These are phyloP conservation scores for Nesidiocoris tenuis DNA, from an alignment of 2,888 invertebrate species.

Conservation along the genomic window DNA sequence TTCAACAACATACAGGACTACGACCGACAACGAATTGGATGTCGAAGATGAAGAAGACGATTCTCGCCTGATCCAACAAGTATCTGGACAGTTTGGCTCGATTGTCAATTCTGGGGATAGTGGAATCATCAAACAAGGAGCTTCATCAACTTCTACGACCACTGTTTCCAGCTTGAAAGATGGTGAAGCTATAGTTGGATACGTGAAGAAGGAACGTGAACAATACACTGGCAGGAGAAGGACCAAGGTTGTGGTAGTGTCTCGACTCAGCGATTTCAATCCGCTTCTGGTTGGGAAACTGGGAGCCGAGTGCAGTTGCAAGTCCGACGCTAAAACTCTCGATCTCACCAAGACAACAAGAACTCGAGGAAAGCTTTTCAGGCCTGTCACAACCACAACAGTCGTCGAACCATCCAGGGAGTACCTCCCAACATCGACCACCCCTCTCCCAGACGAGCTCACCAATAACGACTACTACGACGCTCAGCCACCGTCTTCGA, in stretches of 20 bases:
- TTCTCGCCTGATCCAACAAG: slow-evolving; percentile 47
- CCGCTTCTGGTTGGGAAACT: slow-evolving; percentile 69
- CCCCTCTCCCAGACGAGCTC: slow-evolving; percentile 43
- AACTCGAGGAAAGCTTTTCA: slow-evolving; percentile 53
- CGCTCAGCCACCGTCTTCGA: slow-evolving; percentile 13
- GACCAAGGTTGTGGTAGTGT: slow-evolving; percentile 52
- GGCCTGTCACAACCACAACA: slow-evolving; percentile 30
- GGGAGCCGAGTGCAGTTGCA: slow-evolving; percentile 72
- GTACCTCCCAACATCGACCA: slow-evolving; percentile 44
- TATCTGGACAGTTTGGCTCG: slow-evolving; percentile 49
- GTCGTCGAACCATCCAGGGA: slow-evolving; percentile 37
- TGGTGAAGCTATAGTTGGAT: slow-evolving; percentile 50
- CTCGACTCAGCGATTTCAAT: slow-evolving; percentile 67
- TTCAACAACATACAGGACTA: slow-evolving; percentile 39
- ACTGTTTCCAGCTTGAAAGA: slow-evolving; percentile 50
- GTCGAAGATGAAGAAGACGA: slow-evolving; percentile 48
- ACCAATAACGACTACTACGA: slow-evolving; percentile 43
- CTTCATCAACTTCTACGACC: slow-evolving; percentile 44
- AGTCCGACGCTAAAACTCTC: slow-evolving; percentile 58
- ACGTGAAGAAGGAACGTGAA: slow-evolving; percentile 49
- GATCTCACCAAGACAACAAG: slow-evolving; percentile 56
- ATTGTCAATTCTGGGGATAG: slow-evolving; percentile 47
- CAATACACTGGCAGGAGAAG: slow-evolving; percentile 48
- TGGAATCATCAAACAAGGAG: slow-evolving; percentile 41
- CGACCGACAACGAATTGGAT: slow-evolving; percentile 48